phyloP scores from a whole-genome alignment of 2,888 invertebrate species.

The Cheilosia grossa region DNA sequence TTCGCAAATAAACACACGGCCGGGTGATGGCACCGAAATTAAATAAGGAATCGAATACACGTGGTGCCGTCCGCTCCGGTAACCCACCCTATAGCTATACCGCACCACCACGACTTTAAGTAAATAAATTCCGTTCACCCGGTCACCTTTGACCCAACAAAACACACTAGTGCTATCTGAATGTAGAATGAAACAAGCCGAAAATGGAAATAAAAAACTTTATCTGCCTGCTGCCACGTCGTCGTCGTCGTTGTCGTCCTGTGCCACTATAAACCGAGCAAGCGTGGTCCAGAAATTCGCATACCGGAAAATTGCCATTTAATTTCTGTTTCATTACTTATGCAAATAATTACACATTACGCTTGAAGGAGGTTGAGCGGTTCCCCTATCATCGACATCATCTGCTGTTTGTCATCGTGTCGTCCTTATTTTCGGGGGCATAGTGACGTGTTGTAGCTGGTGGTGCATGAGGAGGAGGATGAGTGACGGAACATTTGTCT shows the following conservation, averaged over 20 bases:
- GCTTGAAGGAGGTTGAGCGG: background rate
- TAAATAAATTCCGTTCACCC: background rate
- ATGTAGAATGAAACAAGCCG: conserved; percentile 53
- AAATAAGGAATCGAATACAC: conserved; percentile 42
- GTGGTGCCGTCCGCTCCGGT: background rate
- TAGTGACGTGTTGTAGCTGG: conserved; percentile 8
- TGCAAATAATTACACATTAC: conserved; percentile 60
- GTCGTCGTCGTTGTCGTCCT: background rate
- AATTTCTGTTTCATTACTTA: conserved; percentile 68
- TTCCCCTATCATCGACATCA: background rate
- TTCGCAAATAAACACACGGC: conserved; percentile 21
- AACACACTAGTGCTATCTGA: conserved; percentile 18
- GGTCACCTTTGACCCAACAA: background rate
- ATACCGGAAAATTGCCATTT: conserved; percentile 63
- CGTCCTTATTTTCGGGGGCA: background rate
- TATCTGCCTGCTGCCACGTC: conserved; percentile 42
- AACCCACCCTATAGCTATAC: background rate
- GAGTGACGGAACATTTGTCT: conserved; percentile 47
- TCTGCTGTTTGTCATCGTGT: conserved; percentile 1
- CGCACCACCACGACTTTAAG: background rate
- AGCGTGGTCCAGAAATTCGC: conserved; percentile 44
- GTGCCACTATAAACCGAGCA: background rate
- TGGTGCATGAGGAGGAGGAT: conserved; percentile 1
- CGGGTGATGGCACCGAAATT: conserved; percentile 11
- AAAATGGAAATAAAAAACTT: conserved; percentile 71